Evolutionary conservation across 2,888 invertebrate species (phyloP).

Genomic region (Calameuta idolon): DNA sequence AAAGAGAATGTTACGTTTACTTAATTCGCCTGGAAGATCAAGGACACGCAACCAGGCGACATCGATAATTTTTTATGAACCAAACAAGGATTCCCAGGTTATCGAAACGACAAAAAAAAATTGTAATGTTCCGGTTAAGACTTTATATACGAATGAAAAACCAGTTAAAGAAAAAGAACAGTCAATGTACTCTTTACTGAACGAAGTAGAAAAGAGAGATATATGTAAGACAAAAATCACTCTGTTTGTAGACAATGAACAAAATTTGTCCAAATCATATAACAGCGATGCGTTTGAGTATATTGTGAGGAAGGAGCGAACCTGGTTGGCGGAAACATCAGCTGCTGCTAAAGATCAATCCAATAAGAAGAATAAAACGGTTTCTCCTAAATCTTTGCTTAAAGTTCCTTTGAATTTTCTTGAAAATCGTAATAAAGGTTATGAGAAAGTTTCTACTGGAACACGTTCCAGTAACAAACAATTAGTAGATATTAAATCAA

Average conservation of each 20-base stretch:
- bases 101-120: constrained; percentile 14
- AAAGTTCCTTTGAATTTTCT: background rate
- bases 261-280: background rate
- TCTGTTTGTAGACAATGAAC: background rate
- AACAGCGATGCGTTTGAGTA: background rate
- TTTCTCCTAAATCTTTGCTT: background rate
- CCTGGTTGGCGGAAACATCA: background rate
- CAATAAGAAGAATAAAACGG: background rate
- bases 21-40: background rate
- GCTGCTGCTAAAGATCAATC: background rate
- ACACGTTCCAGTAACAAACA: background rate
- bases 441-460: background rate
- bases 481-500: background rate
- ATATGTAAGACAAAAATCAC: too few relatives aligned
- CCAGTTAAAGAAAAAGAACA: constrained; percentile 17
- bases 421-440: background rate
- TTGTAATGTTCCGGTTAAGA: background rate
- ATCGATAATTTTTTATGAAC: constrained; percentile 8
- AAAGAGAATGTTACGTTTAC: background rate
- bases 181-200: constrained; percentile 17
- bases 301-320: background rate
- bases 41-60: background rate
- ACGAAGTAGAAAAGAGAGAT: background rate
- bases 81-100: background rate
- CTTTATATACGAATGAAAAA: constrained; percentile 20